Evolutionary conservation across 2,888 invertebrate genomes (phyloP), one percentile per base, ranked within the genome.

Genomic region (Gisinianus flammeolus): DNA sequence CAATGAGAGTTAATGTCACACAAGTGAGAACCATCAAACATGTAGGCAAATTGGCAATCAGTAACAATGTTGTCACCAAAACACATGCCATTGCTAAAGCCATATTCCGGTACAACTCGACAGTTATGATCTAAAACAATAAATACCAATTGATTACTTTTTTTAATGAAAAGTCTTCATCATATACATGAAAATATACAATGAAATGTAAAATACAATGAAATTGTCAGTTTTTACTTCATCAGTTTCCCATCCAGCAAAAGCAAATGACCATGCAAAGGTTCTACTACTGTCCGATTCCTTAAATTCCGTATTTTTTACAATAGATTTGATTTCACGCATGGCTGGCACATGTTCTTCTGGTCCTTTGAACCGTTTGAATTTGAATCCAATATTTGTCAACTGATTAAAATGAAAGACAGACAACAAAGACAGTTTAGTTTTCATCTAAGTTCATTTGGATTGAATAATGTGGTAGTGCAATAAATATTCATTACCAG

Each of bases 1-100:
- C 44, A 0, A 92, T 86, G 85, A 88, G 85, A 78, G 87, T 85
- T 30, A 83, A 76, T 56, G 81, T 33, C 22, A 93, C 93, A 85
- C 93, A 93, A 28, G 91, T 86, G 84, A 94, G 91, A 85, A 94
- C 93, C 91, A 93, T 92, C 77, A 93, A 88, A 87, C 94, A 93
- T 83, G 92, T 92, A 86, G 92, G 91, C 19, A 92, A 86, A 87
- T 94, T 92, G 10, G 92, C 92, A 82, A 94, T 93, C 31, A 95
- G 88, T 31, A 94, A 86, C 19, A 92, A 87, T 0, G 94, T 94
- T 84, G 93, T 93, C n/a, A 91, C 86, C 91, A 94, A 93, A 0
- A 94, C 94, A 86, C 93, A 93, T 35, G 92, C 85, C 78, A 94
- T 88, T 0, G 94, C 94, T 67, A 94, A 87, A 77, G 91, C 89